Evolutionary conservation across 1,140 invertebrate genomes (phyloP), one percentile per base, ranked within the genome.

Genomic region (Bursaphelenchus mucronatus): DNA sequence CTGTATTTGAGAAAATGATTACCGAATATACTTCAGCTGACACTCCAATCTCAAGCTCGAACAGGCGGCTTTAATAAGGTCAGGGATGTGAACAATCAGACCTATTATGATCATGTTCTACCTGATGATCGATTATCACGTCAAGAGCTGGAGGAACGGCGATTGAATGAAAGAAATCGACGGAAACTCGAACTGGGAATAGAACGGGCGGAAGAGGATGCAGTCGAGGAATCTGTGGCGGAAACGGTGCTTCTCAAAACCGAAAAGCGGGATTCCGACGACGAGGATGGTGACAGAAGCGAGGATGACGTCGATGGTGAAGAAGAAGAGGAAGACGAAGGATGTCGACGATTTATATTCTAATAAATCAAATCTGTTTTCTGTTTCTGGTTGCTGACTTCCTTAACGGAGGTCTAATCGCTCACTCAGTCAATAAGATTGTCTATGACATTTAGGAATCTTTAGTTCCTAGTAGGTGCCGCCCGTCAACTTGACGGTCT

Each of bases 21-120:
- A 10, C 10, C 39, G 43, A 66, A 9, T 30, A 15, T 6, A 30
- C 9, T 61, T 57, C 39, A 70, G 17, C 54, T 69, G 39, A 50
- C 69, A 43, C 51, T 71, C 8, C 70, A 71, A 50, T 68, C 71
- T 7, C 70, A 71, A 59, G 54, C 66, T 10, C 39, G 53, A 50
- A 71, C 70, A 13, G 70, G 71, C 10, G 70, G 70, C 7, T 71
- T 71, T 41, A 51, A 69, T 11, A 62, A 63, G 51, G 66, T 57
- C n/a, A 30, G 70, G 13, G 70, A 71, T 50, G 70, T 73, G 13
- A 71, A 61, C 3, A 71, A 40, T 43, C 54, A 30, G 19, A 69
- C 50, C n/a, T 71, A 68, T 45, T 71, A 71, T 44, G 55, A 63
- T 2, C 50, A 64, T 30, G 30, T 30, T 30, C 30, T 30, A 30